Evolutionary conservation across 64 coral and sea anemone species (phyloP).

Genomic region (Dendronephthya gigantea): DNA sequence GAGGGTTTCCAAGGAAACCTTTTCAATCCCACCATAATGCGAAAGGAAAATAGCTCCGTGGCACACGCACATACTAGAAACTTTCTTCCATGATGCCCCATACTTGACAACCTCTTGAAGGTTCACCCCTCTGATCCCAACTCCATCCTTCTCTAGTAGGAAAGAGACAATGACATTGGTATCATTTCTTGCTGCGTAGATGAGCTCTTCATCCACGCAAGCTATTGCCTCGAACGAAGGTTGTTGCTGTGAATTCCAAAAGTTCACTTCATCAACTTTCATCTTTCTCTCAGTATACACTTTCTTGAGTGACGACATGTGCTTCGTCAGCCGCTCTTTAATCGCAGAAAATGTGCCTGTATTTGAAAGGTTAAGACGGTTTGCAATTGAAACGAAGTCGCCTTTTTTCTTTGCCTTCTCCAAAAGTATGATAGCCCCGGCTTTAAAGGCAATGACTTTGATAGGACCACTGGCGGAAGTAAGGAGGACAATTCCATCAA

Average conservation of each 20-base stretch:
- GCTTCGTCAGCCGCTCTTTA: not conserved
- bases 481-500: conserved; percentile 17
- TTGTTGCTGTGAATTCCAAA: conserved; percentile 18
- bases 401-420: conserved; percentile 27
- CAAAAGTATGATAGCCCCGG: not conserved
- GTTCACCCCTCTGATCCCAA: not conserved
- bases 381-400: not conserved
- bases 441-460: conserved; percentile 11
- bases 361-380: not conserved
- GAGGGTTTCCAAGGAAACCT: not conserved
- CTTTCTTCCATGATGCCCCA: not conserved
- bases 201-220: conserved; percentile 17
- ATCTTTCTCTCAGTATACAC: not conserved
- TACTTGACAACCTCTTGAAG: conserved; percentile 10
- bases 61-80: not conserved
- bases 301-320: not conserved
- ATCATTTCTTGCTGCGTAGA: conserved; percentile 18
- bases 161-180: conserved; percentile 10
- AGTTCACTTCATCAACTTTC: conserved; percentile 20
- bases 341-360: conserved; percentile 6
- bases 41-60: not conserved
- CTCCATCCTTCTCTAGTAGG: not conserved
- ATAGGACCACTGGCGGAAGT: conserved; percentile 19
- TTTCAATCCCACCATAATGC: not conserved
- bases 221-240: conserved; percentile 16